Percentiles rank a stretch among this genome's conserved stretches.
phyloP scores from a whole-genome alignment of 1,140 invertebrate species.

The Scaptomyza graminum region DNA sequence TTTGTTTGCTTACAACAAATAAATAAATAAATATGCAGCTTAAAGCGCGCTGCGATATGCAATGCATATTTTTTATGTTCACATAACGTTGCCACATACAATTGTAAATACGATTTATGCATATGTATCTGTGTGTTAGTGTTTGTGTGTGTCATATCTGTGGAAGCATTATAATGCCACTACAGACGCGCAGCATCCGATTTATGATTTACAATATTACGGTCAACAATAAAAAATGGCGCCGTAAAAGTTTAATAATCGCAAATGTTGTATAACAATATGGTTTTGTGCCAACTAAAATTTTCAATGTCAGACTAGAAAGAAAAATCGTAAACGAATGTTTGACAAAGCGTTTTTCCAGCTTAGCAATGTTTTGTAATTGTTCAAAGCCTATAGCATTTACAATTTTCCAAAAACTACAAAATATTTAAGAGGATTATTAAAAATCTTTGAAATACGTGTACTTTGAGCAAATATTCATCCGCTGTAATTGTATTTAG shows the following conservation, averaged over 20 bases:
- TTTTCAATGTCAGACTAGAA: conserved; percentile 41
- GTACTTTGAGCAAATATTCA: background rate
- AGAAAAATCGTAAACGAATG: background rate
- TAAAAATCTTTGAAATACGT: background rate
- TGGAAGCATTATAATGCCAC: conserved; percentile 41
- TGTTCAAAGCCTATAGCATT: conserved; percentile 9
- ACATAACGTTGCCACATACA: conserved; percentile 40
- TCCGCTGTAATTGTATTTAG: background rate
- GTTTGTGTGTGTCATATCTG: conserved; percentile 1
- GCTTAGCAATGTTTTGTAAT: conserved; percentile 22
- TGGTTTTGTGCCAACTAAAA: conserved; percentile 5
- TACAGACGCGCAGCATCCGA: conserved; percentile 32
- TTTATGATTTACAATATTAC: conserved; percentile 49
- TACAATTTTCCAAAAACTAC: background rate
- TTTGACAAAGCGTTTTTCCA: background rate
- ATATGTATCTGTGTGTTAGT: conserved; percentile 1
- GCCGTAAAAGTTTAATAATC: conserved; percentile 43
- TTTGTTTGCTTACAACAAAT: conserved; percentile 62
- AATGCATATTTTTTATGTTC: conserved; percentile 45
- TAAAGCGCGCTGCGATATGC: conserved; percentile 54
- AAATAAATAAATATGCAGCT: conserved; percentile 73
- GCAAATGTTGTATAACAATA: conserved; percentile 34
- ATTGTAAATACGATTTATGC: conserved; percentile 69
- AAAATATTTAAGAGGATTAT: conserved; percentile 1
- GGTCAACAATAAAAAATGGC: conserved; percentile 41